Base-by-base conservation (phyloP, 2,797 vertebrate species). In the Platyrinchus mystaceus region DNA sequence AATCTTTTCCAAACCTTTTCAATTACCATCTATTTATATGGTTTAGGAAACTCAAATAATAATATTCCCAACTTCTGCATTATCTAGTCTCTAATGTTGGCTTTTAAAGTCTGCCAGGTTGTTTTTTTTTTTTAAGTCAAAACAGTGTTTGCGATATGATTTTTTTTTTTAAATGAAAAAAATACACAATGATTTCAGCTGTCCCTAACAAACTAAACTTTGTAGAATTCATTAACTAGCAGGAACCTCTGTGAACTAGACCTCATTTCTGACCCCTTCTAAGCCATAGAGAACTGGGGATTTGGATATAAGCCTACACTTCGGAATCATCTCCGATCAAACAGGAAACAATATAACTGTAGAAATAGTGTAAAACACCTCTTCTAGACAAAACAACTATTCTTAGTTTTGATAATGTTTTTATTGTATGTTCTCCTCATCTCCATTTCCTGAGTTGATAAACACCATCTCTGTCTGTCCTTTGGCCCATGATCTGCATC, bases 371-470 rank as follows among this genome's bases (percentile, higher is more conserved):
- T 79, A 66, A 89, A 91, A 88, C 87, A 94, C 80, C 73, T 91
- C 67, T 95, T 94, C 58, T 50, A 93, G 91, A 94, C 83, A 90
- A 94, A 94, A 86, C 50, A 86, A 52, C 34, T 95, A 21, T 93
- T 91, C 66, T 86, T 78, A 66, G 46, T 84, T 95, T 88, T 90
- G 90, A 59, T 81, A 60, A 85, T 73, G 47, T 86, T 94, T 91
- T 20, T 86, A 21, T 47, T 90, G 34, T 69, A 14, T 7, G 0
- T 81, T 81, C 30, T 86, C 36, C 79, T 91, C 63, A 84, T 84
- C 30, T n/a, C 50, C 9, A 4, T 81, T 93, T 95, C 76, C 83
- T 78, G 43, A 88, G 53, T 1, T 89, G 89, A 56, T 89, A 92
- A 89, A 73, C 34, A 28, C 16, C 79, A 2, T 24, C 63, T 66